Base-by-base conservation (phyloP, 1,140 invertebrate genomes). In the Drepana arcuata region DNA sequence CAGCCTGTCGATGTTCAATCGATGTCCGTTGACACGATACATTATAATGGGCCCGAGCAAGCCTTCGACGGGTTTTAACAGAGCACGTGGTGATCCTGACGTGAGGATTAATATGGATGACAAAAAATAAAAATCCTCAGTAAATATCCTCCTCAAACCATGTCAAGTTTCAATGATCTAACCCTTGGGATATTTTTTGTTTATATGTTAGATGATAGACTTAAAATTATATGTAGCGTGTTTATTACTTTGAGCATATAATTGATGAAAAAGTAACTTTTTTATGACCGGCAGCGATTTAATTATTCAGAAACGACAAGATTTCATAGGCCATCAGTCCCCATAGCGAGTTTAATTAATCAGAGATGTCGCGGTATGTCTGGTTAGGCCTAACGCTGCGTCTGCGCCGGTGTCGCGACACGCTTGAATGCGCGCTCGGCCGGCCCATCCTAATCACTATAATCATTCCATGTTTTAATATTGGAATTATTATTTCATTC, bases 21-120 rank as follows among this genome's bases (percentile, higher is more conserved):
- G 62, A 66, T 72, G 68, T 73, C 58, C 70, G 66, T 72, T 78
- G 73, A 78, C 77, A 81, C 72, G 65, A 72, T 70, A 73, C 70
- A 75, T 81, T 78, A 75, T 73, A 78, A 77, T 81, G 73, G 72
- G 56, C 63, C 59, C 55, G 45, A 62, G 60, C 57, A 44, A 45
- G 52, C 41, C 50, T 69, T 72, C 71, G 63, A 72, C 65, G 54
- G 65, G 63, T 61, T 69, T 70, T 69, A 69, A 77, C 72, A 77
- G 75, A 79, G 66, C 66, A 74, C 63, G 63, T 65, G 62, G 69
- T 69, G 60, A 63, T 71, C 64, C 61, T 74, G 70, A 79, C 72
- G 61, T 63, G 63, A 65, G 69, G 72, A 80, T 75, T 75, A 77
- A 75, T 70, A 70, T 69, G 62, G 65, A 64, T 46, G 64, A 70